Percentiles rank a stretch among this genome's conserved stretches.
phyloP scores from a whole-genome alignment of 2,797 vertebrate genomes.

The Halcyon smyrnensis region DNA sequence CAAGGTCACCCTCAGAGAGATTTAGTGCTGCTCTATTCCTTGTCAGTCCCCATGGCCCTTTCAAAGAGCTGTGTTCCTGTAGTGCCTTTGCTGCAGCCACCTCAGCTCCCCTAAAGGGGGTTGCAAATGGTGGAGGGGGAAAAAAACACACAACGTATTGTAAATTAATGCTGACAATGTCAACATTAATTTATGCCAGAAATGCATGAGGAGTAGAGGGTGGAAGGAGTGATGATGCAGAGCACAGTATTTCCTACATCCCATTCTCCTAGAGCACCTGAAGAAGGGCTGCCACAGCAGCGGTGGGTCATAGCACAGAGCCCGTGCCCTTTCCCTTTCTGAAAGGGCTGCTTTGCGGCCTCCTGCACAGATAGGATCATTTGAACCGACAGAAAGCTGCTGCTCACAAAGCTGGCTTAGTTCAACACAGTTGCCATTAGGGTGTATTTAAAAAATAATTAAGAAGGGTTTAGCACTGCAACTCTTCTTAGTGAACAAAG shows the following conservation, averaged over 20 bases:
- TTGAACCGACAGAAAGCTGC: accelerated
- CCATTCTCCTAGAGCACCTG: background rate
- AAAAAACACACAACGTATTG: background rate
- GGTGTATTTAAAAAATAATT: background rate
- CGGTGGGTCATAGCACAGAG: background rate
- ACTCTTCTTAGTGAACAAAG: background rate
- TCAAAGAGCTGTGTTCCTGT: background rate
- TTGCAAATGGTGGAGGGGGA: background rate
- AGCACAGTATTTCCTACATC: background rate
- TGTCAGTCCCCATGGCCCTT: background rate
- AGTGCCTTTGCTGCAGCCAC: background rate
- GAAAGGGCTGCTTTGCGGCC: background rate
- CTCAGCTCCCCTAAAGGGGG: constrained; percentile 11
- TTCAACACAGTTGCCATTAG: background rate
- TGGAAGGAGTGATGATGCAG: background rate
- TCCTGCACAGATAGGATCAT: background rate
- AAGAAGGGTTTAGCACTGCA: background rate
- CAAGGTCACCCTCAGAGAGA: constrained; percentile 28
- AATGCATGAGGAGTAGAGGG: background rate
- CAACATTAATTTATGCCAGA: constrained; percentile 49
- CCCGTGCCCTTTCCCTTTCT: background rate
- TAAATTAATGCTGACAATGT: constrained; percentile 50
- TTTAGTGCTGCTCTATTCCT: background rate
- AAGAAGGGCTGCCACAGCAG: background rate
- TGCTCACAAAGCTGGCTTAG: background rate